Base-by-base conservation (phyloP, 2,888 invertebrate species). In the Ctena decussata region DNA sequence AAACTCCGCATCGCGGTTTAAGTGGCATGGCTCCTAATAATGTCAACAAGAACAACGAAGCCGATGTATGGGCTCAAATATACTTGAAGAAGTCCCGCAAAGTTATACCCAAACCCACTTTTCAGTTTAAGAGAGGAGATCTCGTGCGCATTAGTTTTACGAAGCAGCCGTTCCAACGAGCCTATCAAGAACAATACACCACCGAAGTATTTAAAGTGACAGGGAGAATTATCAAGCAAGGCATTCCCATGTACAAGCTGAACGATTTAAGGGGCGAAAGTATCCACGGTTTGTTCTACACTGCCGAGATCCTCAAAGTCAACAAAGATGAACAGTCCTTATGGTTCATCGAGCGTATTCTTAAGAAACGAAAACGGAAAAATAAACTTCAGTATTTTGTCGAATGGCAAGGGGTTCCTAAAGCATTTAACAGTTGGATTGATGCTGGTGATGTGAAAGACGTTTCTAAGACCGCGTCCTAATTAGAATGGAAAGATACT, bases 41-140 rank as follows among this genome's bases (percentile, higher is more conserved):
- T 69, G 77, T 84, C 0, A 80, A 82, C 32, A 77, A 82, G 65
- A 60, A 44, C 11, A 84, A 87, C 60, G 78, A 86, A 53, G 83
- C 81, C 12, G 81, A 83, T 60, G 75, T 86, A 5, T 86, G 80
- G 82, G 86, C 86, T 27, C 39, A 65, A 27, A 81, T 86, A 81
- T 86, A 86, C 49, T 80, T 86, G 49, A 86, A 83, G 69, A 77
- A 74, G 41, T 21, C 65, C 21, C 2, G 24, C 30, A 82, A 69
- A 69, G 30, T 30, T 49, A 82, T 24, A 5, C 15, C 30, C 3
- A 83, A 81, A 78, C 86, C 83, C 5, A n/a, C 8, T 12, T 83
- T 80, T 76, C 35, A 80, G 27, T 83, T 78, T 65, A 80, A 80
- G 41, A 53, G 32, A 27, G 81, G 72, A 0, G 72, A 82, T 79